Evolutionary conservation across 2,797 vertebrate genomes (phyloP).

Genomic region (Microctenopoma steveboyesi): DNA sequence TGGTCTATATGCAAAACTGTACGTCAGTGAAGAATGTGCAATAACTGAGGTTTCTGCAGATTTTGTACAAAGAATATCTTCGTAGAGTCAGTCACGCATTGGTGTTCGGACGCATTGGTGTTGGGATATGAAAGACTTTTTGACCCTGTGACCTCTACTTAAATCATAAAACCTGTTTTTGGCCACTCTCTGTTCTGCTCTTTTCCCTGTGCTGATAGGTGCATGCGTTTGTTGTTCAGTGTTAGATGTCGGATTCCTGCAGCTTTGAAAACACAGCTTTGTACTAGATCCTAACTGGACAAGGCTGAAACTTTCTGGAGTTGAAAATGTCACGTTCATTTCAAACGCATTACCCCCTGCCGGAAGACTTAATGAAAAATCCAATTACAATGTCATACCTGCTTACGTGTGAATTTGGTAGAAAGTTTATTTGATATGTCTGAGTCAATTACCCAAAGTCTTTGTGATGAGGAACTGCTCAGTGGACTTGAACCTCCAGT

Average conservation of each 20-base stretch:
- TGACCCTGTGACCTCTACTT: constrained; percentile 35
- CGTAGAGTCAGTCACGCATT: not conserved
- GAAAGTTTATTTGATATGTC: constrained; percentile 91
- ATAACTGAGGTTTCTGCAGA: not conserved
- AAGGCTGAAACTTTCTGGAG: constrained; percentile 85
- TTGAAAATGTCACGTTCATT: constrained; percentile 90
- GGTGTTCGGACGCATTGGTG: constrained; percentile 3
- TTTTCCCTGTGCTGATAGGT: constrained; percentile 35
- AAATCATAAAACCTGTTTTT: constrained; percentile 47
- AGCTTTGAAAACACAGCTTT: constrained; percentile 81
- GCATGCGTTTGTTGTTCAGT: constrained; percentile 76
- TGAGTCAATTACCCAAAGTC: constrained; percentile 90
- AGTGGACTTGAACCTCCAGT: constrained; percentile 81
- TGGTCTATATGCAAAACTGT: not conserved
- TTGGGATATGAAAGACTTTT: constrained; percentile 3
- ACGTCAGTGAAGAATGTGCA: not conserved
- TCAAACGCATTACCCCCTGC: constrained; percentile 86
- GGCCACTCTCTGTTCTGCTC: constrained; percentile 37
- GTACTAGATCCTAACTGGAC: constrained; percentile 83
- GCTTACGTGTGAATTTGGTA: constrained; percentile 88
- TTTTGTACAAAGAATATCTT: not conserved
- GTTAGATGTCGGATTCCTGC: constrained; percentile 82
- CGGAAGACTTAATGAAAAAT: constrained; percentile 88
- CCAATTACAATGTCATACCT: constrained; percentile 93
- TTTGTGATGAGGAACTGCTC: constrained; percentile 89